A percentile compares a stretch with the other conserved stretches of the same genome.
Evolutionary conservation across 2,797 vertebrate genomes (phyloP).

Genomic region (Philypnodon macrostomus): DNA sequence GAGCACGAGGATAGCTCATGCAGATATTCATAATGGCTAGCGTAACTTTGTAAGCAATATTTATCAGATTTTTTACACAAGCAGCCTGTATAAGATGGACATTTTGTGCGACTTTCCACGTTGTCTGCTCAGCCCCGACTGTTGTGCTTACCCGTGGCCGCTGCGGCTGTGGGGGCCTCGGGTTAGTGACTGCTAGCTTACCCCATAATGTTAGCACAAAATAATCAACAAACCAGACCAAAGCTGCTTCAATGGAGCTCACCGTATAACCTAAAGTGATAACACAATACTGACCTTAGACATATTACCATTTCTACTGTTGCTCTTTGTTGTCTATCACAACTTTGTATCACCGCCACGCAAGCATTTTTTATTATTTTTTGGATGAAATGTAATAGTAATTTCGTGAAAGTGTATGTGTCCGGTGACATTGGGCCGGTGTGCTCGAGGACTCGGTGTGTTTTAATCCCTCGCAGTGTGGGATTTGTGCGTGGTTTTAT

Average conservation of each 20-base stretch:
- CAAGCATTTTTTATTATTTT: slow-evolving; percentile 26
- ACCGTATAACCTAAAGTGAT: neutral
- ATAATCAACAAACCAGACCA: slow-evolving; percentile 30
- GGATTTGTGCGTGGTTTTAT: slow-evolving; percentile 77
- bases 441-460: slow-evolving; percentile 42
- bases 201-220: slow-evolving; percentile 35
- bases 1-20: slow-evolving; percentile 43
- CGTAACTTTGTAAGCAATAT: neutral
- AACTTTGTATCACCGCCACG: slow-evolving; percentile 55
- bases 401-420: neutral
- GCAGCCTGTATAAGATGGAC: no score
- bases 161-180: slow-evolving; percentile 49
- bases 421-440: slow-evolving; percentile 48
- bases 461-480: slow-evolving; percentile 69
- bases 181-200: slow-evolving; percentile 43
- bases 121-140: slow-evolving; percentile 14
- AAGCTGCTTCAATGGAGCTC: neutral
- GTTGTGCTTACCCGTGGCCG: slow-evolving; percentile 48
- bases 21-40: neutral
- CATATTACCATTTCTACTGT: neutral
- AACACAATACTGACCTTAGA: neutral
- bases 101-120: slow-evolving; percentile 5
- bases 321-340: slow-evolving; percentile 11
- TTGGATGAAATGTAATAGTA: slow-evolving; percentile 12
- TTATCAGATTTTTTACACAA: fast-evolving